Percentiles rank a stretch among this genome's conserved stretches.
Conservation (phyloP, 2,888 invertebrate genomes). For the Nemapogon koenigi region DNA sequence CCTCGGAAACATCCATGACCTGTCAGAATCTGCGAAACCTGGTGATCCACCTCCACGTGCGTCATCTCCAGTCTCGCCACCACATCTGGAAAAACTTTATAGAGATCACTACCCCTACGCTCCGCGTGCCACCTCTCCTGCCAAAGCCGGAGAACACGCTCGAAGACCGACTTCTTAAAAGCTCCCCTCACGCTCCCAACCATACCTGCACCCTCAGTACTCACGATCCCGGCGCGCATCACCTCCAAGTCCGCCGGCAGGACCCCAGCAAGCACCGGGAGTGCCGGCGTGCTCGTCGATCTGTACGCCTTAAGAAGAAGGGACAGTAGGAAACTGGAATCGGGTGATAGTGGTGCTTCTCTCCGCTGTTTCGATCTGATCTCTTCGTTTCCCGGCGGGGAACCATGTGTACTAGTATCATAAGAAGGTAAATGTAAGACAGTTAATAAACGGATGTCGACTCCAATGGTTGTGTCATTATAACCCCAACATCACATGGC, state of each 20-base stretch:
- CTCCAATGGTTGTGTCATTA: too few species aligned
- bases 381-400: too few species aligned
- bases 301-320: constrained; percentile 8
- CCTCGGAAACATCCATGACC: constrained; percentile 6
- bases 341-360: too few species aligned
- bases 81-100: constrained; percentile 2
- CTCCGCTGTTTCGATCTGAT: too few species aligned
- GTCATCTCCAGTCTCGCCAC: not conserved
- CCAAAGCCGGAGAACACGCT: not conserved
- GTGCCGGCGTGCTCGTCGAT: constrained; percentile 4
- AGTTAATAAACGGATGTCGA: too few species aligned
- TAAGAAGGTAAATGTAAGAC: too few species aligned
- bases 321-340: too few species aligned
- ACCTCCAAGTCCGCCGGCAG: constrained; percentile 10
- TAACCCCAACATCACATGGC: too few species aligned
- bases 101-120: not conserved
- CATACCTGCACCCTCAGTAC: not conserved
- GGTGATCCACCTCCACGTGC: not conserved
- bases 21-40: constrained; percentile 2
- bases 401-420: too few species aligned
- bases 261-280: constrained; percentile 6
- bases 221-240: not conserved
- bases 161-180: not conserved
- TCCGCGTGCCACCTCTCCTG: constrained; percentile 1
- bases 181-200: not conserved